Conservation (phyloP, 2,888 invertebrate species). For the Xanthorhoe designata region DNA sequence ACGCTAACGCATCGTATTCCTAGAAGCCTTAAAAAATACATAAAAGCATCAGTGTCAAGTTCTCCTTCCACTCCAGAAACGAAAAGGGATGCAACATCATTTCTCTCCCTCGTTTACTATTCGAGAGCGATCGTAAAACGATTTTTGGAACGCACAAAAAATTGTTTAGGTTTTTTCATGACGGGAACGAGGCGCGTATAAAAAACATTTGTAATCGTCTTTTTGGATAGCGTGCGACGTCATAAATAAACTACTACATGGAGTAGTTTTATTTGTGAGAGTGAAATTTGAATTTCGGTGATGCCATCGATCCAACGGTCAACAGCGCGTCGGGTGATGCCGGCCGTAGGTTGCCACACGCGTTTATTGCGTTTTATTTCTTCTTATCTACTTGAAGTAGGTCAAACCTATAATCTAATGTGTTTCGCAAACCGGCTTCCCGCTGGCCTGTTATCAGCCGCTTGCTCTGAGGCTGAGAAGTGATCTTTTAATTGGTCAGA, state of each 20-base stretch:
- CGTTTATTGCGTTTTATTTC: constrained; percentile 65
- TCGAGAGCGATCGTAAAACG: constrained; percentile 80
- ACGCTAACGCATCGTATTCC: constrained; percentile 64
- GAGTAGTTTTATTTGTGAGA: constrained; percentile 62
- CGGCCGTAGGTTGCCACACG: constrained; percentile 41
- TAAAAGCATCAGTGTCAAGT: constrained; percentile 71
- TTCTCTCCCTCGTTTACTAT: constrained; percentile 74
- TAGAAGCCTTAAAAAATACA: constrained; percentile 71
- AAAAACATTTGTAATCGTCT: constrained; percentile 61
- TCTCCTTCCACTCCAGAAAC: constrained; percentile 58
- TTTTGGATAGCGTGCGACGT: constrained; percentile 75
- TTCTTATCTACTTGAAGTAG: constrained; percentile 72
- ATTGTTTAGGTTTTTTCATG: constrained; percentile 82
- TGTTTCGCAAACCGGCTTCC: constrained; percentile 56
- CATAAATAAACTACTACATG: constrained; percentile 78
- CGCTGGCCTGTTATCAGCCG: constrained; percentile 38
- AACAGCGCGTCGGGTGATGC: constrained; percentile 50
- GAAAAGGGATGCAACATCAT: constrained; percentile 52
- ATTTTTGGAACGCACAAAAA: constrained; percentile 76
- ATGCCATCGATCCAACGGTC: constrained; percentile 64
- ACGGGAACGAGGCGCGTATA: constrained; percentile 53
- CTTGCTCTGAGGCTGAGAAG: constrained; percentile 49
- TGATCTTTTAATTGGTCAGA: constrained; percentile 79
- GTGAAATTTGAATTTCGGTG: constrained; percentile 71
- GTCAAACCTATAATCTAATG: constrained; percentile 67